Base-by-base conservation (phyloP, 2,113 vertebrate genomes). In the Taurulus bubalis region DNA sequence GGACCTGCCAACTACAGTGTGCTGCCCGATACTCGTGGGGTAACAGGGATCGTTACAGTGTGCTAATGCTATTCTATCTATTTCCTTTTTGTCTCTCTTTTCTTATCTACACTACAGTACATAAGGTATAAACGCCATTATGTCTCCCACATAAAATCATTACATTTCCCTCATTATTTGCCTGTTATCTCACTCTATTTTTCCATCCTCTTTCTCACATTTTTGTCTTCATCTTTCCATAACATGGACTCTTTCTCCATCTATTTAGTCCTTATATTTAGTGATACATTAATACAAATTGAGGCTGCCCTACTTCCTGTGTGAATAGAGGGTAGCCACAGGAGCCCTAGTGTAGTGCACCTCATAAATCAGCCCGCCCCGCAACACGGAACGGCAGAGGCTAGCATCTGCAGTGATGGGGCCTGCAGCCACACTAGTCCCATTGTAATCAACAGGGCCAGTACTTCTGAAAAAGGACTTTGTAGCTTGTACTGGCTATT, bases 351-450 rank as follows among this genome's bases (percentile, higher is more conserved):
- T 30, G 47, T 26, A 63, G 87, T 84, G 67, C 83, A 80, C 64
- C 90, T 91, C 91, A 90, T 95, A 94, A 94, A 94, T 94, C 92
- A 94, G 91, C 28, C 78, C 88, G 76, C 81, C 72, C 73, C 82
- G 78, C 85, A 94, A 89, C 85, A 84, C 2, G 22, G 67, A 81
- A 72, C 47, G 68, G 51, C 20, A 42, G 82, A 90, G 83, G 78
- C 34, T 80, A 86, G 77, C 76, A 90, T 93, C 93, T 90, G 86
- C 92, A 93, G 85, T 75, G 73, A 86, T 70, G 77, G 79, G 32
- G 84, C 85, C 87, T 83, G 80, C 56, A 87, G 89, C 81, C 65
- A 91, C 79, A 88, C 45, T 58, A 55, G 82, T 79, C 75, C 72
- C 74, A 73, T 65, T 88, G 73, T 82, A 89, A 89, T 82, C 79